Percentiles rank a stretch among this genome's conserved stretches.
Conservation (phyloP, 2,113 vertebrate genomes). For the Rhinoptilus africanus region DNA sequence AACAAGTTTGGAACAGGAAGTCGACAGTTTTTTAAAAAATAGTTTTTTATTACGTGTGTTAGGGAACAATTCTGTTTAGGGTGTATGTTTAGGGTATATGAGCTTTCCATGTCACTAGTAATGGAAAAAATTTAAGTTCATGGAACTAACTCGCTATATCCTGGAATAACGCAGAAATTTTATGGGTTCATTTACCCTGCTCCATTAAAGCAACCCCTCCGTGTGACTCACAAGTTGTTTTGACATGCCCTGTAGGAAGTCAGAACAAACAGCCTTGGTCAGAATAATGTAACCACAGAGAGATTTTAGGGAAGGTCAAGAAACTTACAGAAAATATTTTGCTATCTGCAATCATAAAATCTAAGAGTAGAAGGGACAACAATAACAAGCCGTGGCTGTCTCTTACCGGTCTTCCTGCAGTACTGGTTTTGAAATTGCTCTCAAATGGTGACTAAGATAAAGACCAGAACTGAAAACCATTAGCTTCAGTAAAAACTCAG, state of each 20-base stretch:
- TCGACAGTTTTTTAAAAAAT: fast-evolving
- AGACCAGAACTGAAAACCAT: neutral
- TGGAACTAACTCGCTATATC: neutral
- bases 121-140: neutral
- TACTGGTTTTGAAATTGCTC: neutral
- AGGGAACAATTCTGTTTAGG: neutral
- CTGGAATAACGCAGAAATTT: neutral
- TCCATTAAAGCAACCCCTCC: neutral
- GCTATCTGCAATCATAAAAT: neutral
- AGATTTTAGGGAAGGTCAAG: neutral
- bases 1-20: neutral
- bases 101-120: neutral
- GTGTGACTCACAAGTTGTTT: neutral
- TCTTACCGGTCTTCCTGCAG: neutral
- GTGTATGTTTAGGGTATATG: neutral
- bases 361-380: neutral
- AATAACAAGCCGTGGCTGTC: neutral
- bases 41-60: neutral
- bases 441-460: neutral
- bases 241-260: neutral
- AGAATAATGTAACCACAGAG: neutral
- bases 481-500: neutral
- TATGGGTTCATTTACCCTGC: neutral
- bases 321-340: neutral
- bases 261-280: neutral